phyloP scores from a whole-genome alignment of 1,140 invertebrate species.

The Monomorium pharaonis region DNA sequence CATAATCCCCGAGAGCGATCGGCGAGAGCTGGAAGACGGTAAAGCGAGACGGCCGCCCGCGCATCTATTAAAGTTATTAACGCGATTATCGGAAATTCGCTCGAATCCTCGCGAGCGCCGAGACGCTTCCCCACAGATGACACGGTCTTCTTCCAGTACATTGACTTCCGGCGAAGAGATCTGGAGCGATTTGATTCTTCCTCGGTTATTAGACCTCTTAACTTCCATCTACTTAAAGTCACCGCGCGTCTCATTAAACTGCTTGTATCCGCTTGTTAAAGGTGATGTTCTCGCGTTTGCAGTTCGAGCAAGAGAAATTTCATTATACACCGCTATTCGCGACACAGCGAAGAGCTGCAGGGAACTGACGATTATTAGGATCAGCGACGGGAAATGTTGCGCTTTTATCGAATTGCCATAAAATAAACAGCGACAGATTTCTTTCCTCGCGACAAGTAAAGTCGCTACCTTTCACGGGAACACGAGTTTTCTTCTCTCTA shows the following conservation, averaged over 20 bases:
- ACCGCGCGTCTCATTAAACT: slow-evolving; percentile 12
- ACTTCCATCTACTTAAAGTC: slow-evolving; percentile 28
- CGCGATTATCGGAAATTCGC: slow-evolving; percentile 10
- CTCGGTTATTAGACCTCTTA: slow-evolving; percentile 45
- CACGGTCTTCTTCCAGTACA: slow-evolving; percentile 3
- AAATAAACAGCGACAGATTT: background rate
- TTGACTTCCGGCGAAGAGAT: slow-evolving; percentile 17
- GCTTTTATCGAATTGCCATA: background rate
- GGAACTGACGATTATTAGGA: background rate
- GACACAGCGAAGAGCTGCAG: background rate
- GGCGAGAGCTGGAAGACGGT: too few relatives aligned
- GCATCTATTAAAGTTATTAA: slow-evolving; percentile 34
- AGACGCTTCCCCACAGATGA: background rate
- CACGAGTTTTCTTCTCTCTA: background rate
- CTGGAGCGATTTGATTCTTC: slow-evolving; percentile 31
- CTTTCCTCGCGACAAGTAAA: background rate
- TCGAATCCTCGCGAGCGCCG: background rate
- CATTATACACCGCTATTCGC: background rate
- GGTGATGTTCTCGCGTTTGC: background rate
- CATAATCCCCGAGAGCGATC: background rate
- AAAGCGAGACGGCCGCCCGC: background rate
- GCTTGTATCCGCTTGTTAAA: background rate
- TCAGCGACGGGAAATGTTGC: background rate
- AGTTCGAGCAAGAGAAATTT: background rate
- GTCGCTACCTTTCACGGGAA: background rate